Evolutionary conservation across 1,140 invertebrate species (phyloP).

Genomic region (Meloidogyne chitwoodi): DNA sequence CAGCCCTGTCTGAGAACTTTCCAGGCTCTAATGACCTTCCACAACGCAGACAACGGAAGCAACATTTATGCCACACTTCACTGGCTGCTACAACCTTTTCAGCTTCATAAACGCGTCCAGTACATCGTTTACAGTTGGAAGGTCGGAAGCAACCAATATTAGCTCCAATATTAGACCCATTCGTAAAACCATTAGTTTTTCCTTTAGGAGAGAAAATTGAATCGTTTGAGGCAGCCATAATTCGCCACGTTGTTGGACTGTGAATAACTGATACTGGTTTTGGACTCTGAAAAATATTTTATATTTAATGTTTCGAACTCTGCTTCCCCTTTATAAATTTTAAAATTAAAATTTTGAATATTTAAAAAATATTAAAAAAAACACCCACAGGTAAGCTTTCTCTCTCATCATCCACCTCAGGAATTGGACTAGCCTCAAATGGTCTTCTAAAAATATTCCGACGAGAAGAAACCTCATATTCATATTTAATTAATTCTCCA

Average conservation of each 20-base stretch:
- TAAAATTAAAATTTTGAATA: too few species aligned
- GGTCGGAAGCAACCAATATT: not conserved
- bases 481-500: not conserved
- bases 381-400: not conserved
- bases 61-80: slow-evolving; percentile 31
- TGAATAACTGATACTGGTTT: not conserved
- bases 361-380: too few species aligned
- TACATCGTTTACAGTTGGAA: slow-evolving; percentile 25
- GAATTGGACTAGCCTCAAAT: slow-evolving; percentile 11
- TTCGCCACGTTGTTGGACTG: not conserved
- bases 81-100: slow-evolving; percentile 33
- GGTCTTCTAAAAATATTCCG: not conserved
- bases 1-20: slow-evolving; percentile 31
- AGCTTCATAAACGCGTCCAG: slow-evolving; percentile 23
- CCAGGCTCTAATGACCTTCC: slow-evolving; percentile 33
- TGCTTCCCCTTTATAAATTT: too few species aligned
- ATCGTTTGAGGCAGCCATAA: not conserved
- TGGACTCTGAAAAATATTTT: not conserved
- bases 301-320: too few species aligned
- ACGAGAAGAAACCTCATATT: not conserved
- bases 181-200: not conserved
- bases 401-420: slow-evolving; percentile 8
- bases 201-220: not conserved
- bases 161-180: not conserved
- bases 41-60: slow-evolving; percentile 32